Evolutionary conservation across 2,113 vertebrate genomes (phyloP).

Genomic region (Tachysurus fulvidraco): DNA sequence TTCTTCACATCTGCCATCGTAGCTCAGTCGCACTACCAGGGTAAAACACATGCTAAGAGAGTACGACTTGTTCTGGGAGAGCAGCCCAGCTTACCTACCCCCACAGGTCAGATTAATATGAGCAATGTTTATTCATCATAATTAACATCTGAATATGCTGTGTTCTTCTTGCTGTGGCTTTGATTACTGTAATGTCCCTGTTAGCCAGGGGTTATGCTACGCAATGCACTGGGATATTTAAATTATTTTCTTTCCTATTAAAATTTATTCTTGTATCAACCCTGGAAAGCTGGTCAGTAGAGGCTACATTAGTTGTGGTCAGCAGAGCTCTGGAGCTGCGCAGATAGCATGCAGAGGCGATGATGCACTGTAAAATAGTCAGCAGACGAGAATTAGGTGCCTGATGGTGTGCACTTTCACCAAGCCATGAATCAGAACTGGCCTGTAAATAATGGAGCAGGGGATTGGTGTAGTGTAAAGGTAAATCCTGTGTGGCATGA

Average conservation of each 20-base stretch:
- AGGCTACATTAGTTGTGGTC: conserved; percentile 1
- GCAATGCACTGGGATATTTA: neutral
- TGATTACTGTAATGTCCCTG: neutral
- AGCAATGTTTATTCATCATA: neutral
- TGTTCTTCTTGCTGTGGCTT: neutral
- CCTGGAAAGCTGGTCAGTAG: neutral
- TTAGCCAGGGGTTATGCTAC: conserved; percentile 9
- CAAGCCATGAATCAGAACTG: conserved; percentile 38
- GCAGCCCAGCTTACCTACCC: conserved; percentile 63
- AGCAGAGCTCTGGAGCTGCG: neutral
- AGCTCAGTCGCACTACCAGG: conserved; percentile 84
- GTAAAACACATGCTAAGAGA: conserved; percentile 82
- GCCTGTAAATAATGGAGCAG: neutral
- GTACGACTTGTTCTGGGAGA: conserved; percentile 79
- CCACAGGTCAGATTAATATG: conserved; percentile 53
- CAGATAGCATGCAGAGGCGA: neutral
- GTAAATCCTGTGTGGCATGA: conserved; percentile 14
- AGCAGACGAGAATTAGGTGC: conserved; percentile 11
- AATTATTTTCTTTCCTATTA: neutral
- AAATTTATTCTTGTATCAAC: neutral
- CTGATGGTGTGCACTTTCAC: conserved; percentile 20
- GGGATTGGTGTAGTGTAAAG: conserved; percentile 8
- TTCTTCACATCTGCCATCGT: conserved; percentile 84
- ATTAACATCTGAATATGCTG: neutral
- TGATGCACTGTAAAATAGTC: conserved; percentile 12